Conservation (phyloP, 2,888 invertebrate genomes). For the Uropetala carovei region DNA sequence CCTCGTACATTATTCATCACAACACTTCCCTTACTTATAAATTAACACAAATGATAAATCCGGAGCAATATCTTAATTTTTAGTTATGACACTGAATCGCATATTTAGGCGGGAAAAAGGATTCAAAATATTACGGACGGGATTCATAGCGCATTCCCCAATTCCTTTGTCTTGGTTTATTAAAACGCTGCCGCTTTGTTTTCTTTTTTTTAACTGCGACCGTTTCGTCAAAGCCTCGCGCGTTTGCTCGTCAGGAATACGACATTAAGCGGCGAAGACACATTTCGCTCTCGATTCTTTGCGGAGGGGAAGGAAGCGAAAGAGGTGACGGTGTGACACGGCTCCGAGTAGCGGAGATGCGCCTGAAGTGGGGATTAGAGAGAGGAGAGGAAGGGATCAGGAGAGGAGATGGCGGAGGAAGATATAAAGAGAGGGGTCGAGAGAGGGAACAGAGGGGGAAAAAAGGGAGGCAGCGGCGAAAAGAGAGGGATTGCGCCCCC, state of each 20-base stretch:
- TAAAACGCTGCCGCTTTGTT: conserved; percentile 3
- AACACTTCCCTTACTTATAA: no score
- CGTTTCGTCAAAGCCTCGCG: background rate
- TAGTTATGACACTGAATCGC: background rate
- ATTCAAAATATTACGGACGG: background rate
- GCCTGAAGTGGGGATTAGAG: background rate
- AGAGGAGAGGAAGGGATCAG: background rate
- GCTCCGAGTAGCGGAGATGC: background rate
- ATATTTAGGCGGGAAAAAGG: background rate
- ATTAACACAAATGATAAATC: background rate
- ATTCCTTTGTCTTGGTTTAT: conserved; percentile 11
- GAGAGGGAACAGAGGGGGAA: background rate
- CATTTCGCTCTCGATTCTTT: background rate
- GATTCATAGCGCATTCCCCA: conserved; percentile 13
- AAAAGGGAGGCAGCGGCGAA: background rate
- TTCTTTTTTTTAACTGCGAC: background rate
- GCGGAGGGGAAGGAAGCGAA: background rate
- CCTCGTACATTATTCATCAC: no score
- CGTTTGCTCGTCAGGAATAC: background rate
- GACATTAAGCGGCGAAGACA: conserved; percentile 5
- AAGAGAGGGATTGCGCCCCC: conserved; percentile 42
- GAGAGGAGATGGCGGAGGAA: background rate
- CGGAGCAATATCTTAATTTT: background rate
- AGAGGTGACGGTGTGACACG: background rate
- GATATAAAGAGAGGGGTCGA: background rate